Evolutionary conservation across 2,113 vertebrate genomes (phyloP).

Genomic region (Sphaerodactylus townsendi): DNA sequence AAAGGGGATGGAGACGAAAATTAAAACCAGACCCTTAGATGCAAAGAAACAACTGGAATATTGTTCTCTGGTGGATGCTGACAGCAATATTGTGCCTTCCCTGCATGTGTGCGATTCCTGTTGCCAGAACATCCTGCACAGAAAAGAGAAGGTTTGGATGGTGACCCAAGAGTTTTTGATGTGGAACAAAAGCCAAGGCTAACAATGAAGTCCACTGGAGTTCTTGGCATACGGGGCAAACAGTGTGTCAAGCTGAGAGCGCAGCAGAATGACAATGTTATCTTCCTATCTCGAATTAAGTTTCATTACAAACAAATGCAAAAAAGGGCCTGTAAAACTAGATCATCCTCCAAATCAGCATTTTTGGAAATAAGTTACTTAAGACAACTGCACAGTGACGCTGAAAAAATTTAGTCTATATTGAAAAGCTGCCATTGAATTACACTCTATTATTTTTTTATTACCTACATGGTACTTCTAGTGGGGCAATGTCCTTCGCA

Average conservation of each 20-base stretch:
- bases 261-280: neutral
- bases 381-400: neutral
- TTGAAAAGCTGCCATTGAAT: neutral
- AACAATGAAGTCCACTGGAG: conserved; percentile 4
- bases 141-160: neutral
- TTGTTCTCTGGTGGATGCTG: neutral
- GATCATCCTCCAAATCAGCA: neutral
- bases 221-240: neutral
- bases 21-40: neutral
- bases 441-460: neutral
- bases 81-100: neutral
- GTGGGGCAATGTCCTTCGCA: neutral
- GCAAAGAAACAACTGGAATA: neutral
- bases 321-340: neutral
- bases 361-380: neutral
- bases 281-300: neutral
- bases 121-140: neutral
- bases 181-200: conserved; percentile 3
- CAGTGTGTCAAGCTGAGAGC: neutral
- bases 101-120: neutral
- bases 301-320: neutral
- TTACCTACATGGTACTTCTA: neutral
- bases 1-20: neutral
- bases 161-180: conserved; percentile 1
- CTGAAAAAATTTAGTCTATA: neutral